phyloP scores from a whole-genome alignment of 2,113 vertebrate genomes.

The Pelodiscus sinensis region DNA sequence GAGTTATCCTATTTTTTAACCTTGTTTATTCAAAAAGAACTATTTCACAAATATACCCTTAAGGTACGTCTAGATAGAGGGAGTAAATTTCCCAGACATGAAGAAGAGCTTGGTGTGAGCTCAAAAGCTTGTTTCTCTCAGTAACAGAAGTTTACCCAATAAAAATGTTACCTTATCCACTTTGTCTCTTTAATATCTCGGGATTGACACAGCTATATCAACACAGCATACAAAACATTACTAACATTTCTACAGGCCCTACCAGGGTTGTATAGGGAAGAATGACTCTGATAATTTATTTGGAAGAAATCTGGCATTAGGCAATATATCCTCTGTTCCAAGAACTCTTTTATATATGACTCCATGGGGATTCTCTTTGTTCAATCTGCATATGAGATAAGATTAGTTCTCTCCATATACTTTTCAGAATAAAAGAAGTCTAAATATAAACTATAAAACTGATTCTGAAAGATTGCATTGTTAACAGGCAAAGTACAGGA shows the following conservation, averaged over 20 bases:
- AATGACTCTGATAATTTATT: neutral
- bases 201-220: neutral
- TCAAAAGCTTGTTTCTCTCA: neutral
- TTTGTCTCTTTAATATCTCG: neutral
- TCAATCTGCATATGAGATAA: neutral
- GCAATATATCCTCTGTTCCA: neutral
- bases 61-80: no score
- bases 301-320: neutral
- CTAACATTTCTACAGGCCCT: neutral
- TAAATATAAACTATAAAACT: neutral
- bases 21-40: neutral
- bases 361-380: neutral
- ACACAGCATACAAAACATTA: neutral
- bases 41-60: neutral
- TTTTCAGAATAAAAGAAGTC: neutral
- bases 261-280: neutral
- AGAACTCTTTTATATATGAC: neutral
- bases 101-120: neutral
- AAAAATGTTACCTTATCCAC: neutral
- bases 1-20: neutral
- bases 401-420: neutral
- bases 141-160: neutral
- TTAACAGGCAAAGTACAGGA: neutral
- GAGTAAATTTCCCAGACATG: neutral
- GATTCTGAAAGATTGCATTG: neutral